Evolutionary conservation across 2,797 vertebrate species (phyloP), one percentile per base, ranked within the genome.

Genomic region (Eremophila alpestris): DNA sequence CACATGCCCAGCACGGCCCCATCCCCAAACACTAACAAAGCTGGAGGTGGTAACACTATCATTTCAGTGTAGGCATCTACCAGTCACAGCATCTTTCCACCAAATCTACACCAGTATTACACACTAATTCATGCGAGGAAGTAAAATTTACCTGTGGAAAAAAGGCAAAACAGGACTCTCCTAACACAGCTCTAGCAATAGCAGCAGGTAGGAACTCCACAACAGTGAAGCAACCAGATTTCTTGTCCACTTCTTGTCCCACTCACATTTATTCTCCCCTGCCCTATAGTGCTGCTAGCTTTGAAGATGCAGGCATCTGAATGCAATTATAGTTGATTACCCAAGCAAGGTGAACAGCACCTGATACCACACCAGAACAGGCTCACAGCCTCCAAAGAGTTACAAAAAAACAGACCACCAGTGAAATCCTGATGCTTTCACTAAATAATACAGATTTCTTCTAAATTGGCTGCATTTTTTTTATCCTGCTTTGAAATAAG

Each of bases 201-300:
- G 52, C 82, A 17, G 2, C 29, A 16, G 0, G 0, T 4, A 27
- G 17, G 5, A 82, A 18, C 27, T 7, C 59, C 26, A 40, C 30
- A 49, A 5, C 0, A 0, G 3, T 5, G 1, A 7, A 38, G 0
- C 17, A 76, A 49, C 11, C 1, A 1, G 1, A 2, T 9, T 60
- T 36, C 78, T 54, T 14, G 0, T 15, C 22, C 0, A 0, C 8
- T 65, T 40, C 19, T 40, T 34, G 6, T 48, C 54, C 38, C 24
- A 11, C 16, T 62, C 16, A 3, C 13, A 24, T 51, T n/a, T 59
- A n/a, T 60, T 59, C 34, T 30, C 10, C 7, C 26, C 16, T 6
- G 3, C 9, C 22, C 34, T 2, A 0, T 4, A 29, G 16, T 23
- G 8, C 73, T 40, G 6, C 29, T 41, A 21, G 16, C 38, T 91